phyloP scores from a whole-genome alignment of 2,888 invertebrate species.

The Tipula helvola region DNA sequence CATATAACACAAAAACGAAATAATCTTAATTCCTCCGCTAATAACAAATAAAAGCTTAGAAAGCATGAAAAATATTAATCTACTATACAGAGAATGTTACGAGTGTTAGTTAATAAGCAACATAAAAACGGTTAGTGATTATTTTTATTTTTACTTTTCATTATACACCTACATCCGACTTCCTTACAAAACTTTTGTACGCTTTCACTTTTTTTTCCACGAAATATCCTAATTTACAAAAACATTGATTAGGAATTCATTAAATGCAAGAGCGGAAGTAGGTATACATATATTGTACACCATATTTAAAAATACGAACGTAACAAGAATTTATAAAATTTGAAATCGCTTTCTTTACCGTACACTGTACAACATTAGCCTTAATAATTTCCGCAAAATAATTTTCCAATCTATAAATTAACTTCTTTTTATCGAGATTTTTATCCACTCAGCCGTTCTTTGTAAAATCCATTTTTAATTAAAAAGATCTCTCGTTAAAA shows the following conservation, averaged over 20 bases:
- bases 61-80: neutral
- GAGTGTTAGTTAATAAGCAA: neutral
- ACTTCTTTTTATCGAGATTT: neutral
- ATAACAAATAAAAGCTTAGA: neutral
- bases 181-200: neutral
- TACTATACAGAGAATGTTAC: neutral
- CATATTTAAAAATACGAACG: neutral
- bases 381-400: neutral
- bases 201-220: neutral
- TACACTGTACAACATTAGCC: neutral
- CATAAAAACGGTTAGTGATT: neutral
- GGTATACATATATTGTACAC: too few species aligned
- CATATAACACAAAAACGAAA: neutral
- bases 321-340: neutral
- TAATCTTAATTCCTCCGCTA: neutral
- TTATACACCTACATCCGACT: neutral
- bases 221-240: neutral
- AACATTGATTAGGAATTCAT: neutral
- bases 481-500: neutral
- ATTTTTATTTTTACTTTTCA: neutral
- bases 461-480: neutral
- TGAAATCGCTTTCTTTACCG: neutral
- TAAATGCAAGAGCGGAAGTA: neutral
- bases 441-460: neutral
- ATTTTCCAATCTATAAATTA: neutral